Base-by-base conservation (phyloP, 2,113 vertebrate species). In the Xenopus laevis region DNA sequence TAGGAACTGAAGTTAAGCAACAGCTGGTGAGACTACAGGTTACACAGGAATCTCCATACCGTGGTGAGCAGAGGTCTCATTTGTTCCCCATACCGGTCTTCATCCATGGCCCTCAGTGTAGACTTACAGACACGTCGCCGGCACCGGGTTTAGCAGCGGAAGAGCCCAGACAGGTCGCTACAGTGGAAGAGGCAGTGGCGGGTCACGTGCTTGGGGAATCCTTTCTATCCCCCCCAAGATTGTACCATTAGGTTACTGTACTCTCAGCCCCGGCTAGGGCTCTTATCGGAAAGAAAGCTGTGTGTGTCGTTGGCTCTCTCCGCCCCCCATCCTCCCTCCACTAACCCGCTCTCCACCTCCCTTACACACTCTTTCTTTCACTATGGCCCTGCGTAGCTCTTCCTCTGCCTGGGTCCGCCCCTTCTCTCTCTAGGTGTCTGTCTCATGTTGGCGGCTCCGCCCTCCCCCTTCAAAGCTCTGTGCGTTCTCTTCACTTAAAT, bases 41-140 rank as follows among this genome's bases (percentile, higher is more conserved):
- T 47, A 47, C 10, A 47, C 6, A 47, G 13, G 9, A 13, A 44
- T 13, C 13, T 20, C 8, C 70, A 30, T 89, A 91, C 90, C 90
- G 87, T 86, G 59, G 89, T 91, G 78, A 91, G 88, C 69, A 91
- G 84, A 83, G 89, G 90, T 86, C 89, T 84, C 90, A 91, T 90
- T 85, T 91, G 90, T 81, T 91, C 89, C 73, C 88, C 86, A 20
- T 84, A 81, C 73, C 89, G 84, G 66, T 90, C 87, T 69, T 87
- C 88, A 85, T 87, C 90, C 89, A 90, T 91, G 84, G 82, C 23
- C 78, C 72, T 27, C 23, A 27, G 23, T 4, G 23, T 27, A 27
- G 23, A n/a, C n/a, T n/a, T n/a, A n/a, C 50, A 53, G 78, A 13
- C 27, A 59, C 63, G 46, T 8, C 70, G 72, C 12, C 15, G 13